Evolutionary conservation across 2,113 vertebrate species (phyloP), one percentile per base, ranked within the genome.

Genomic region (Triplophysa rosa): DNA sequence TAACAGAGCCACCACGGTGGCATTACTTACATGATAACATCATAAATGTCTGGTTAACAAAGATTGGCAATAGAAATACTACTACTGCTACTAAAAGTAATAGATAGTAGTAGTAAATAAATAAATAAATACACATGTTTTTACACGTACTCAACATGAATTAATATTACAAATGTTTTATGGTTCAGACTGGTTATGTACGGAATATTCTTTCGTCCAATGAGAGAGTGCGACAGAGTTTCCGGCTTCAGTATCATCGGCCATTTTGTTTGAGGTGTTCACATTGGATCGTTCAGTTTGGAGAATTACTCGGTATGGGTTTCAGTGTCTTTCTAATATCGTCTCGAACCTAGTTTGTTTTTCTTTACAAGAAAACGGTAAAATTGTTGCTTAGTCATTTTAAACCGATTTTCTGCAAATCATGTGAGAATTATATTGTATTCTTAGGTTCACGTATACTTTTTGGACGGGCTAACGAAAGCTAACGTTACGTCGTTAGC

Each of bases 181-280:
- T 26, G 23, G 4, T 10, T 67, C 40, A 17, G 8, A 17, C 1
- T 67, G 59, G 69, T 64, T 56, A 9, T 58, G 54, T n/a, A 5
- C 19, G n/a, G 19, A 58, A 58, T 58, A 17, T 72, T 54, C 59
- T 54, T 11, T 72, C 59, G 16, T 65, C 68, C 77, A 70, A 70
- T 79, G 23, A 29, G 66, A 70, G 67, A 56, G 54, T 12, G 16
- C 10, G 67, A 33, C 3, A 14, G 67, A 64, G 42, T 59, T 56
- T 52, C 69, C 42, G 77, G 40, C 12, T 26, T 26, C 52, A 49
- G 17, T 8, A 49, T 40, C 61, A 10, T 23, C 71, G 16, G 65
- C 74, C 84, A 85, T 85, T 85, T 85, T 83, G 84, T 83, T 59
- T 65, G 21, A 75, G 74, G 81, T 85, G 69, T 80, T 78, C 79